Conservation (phyloP, 2,113 vertebrate species). For the Zosterops japonicus region DNA sequence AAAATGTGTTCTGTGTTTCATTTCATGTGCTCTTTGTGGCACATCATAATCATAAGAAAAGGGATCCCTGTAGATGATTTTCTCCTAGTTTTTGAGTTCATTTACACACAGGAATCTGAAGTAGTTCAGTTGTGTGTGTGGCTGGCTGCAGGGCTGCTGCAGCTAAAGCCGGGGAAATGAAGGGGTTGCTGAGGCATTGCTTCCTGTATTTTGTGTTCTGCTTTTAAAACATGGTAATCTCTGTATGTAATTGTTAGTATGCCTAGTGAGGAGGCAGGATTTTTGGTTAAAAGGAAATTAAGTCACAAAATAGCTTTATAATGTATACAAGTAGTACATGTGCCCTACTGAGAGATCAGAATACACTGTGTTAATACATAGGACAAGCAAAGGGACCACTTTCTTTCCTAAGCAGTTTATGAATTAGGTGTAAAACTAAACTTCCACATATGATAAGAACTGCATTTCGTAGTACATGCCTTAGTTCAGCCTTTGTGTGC, state of each 20-base stretch:
- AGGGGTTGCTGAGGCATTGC: neutral
- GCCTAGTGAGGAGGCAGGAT: neutral
- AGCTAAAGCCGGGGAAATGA: neutral
- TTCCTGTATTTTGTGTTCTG: neutral
- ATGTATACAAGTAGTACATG: neutral
- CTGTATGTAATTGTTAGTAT: neutral
- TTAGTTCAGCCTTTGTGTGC: neutral
- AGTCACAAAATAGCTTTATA: neutral
- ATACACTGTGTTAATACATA: neutral
- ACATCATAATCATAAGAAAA: neutral
- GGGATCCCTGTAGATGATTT: neutral
- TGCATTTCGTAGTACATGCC: accelerated
- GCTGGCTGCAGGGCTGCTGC: neutral
- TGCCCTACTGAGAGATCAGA: neutral
- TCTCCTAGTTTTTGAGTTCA: neutral
- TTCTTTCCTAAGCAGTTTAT: neutral
- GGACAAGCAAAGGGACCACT: neutral
- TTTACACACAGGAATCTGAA: neutral
- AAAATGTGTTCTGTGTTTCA: neutral
- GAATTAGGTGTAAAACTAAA: neutral
- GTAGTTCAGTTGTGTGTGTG: neutral
- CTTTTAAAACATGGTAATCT: neutral
- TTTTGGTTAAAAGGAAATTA: neutral
- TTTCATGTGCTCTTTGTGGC: neutral
- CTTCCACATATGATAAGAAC: neutral